Conservation (phyloP, 2,797 vertebrate genomes). For the Mallotus villosus region DNA sequence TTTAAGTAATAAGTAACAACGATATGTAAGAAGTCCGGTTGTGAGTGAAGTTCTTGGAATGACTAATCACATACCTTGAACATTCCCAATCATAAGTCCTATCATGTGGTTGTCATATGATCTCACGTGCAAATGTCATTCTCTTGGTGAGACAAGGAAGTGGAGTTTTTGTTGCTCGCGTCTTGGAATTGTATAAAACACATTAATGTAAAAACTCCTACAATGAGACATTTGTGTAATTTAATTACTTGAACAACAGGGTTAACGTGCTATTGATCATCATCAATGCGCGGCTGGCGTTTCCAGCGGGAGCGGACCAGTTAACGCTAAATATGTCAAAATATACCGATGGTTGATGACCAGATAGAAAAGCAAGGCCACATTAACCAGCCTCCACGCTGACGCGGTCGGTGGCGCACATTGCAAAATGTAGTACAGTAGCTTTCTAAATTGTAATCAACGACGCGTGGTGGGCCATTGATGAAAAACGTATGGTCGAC, state of each 20-base stretch:
- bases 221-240: neutral
- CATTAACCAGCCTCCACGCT: neutral
- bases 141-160: neutral
- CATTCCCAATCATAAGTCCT: conserved; percentile 7
- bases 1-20: neutral
- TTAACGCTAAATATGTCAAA: neutral
- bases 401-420: neutral
- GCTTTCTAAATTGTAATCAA: neutral
- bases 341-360: neutral
- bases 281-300: too few relatives aligned
- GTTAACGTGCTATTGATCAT: too few relatives aligned
- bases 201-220: neutral
- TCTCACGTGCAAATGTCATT: conserved; percentile 4
- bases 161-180: neutral
- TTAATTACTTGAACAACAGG: neutral
- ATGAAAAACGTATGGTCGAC: neutral
- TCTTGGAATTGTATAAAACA: too few relatives aligned
- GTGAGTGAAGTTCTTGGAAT: neutral
- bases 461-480: neutral
- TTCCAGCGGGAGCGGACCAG: neutral
- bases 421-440: neutral
- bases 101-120: conserved; percentile 16
- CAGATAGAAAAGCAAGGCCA: neutral
- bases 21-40: neutral
- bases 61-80: neutral